A percentile compares a stretch with the other conserved stretches of the same genome.
Evolutionary conservation across 2,113 vertebrate genomes (phyloP).

Genomic region (Centropristis striata): DNA sequence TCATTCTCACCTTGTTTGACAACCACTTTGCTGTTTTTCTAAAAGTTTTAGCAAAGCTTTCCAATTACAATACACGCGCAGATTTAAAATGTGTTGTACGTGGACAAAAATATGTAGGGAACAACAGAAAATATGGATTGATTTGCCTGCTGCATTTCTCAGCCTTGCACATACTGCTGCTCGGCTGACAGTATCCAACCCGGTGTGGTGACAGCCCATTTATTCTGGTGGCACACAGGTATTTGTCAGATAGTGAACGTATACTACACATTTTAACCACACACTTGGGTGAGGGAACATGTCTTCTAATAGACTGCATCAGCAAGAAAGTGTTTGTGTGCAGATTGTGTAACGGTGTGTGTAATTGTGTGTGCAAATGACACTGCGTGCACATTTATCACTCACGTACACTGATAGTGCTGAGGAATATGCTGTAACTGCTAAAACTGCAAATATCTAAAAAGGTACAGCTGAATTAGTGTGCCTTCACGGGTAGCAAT

Average conservation of each 20-base stretch:
- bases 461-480: neutral
- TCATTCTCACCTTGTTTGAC: constrained; percentile 30
- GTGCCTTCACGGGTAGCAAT: neutral
- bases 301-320: constrained; percentile 30
- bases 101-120: neutral
- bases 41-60: constrained; percentile 7
- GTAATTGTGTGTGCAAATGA: neutral
- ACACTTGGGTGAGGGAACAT: constrained; percentile 30
- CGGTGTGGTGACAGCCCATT: constrained; percentile 56
- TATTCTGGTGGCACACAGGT: constrained; percentile 46
- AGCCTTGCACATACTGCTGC: constrained; percentile 10
- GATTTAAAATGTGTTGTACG: constrained; percentile 13
- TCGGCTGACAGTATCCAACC: constrained; percentile 49
- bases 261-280: constrained; percentile 27
- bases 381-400: constrained; percentile 9
- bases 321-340: constrained; percentile 52
- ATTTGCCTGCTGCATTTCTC: constrained; percentile 47
- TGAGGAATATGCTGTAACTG: neutral
- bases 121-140: constrained; percentile 39
- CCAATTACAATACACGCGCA: neutral
- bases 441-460: neutral
- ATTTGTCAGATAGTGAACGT: constrained; percentile 40
- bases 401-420: neutral
- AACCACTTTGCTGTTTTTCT: neutral
- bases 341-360: constrained; percentile 13